Evolutionary conservation across 2,113 vertebrate genomes (phyloP), one percentile per base, ranked within the genome.

Genomic region (Synchiropus splendidus): DNA sequence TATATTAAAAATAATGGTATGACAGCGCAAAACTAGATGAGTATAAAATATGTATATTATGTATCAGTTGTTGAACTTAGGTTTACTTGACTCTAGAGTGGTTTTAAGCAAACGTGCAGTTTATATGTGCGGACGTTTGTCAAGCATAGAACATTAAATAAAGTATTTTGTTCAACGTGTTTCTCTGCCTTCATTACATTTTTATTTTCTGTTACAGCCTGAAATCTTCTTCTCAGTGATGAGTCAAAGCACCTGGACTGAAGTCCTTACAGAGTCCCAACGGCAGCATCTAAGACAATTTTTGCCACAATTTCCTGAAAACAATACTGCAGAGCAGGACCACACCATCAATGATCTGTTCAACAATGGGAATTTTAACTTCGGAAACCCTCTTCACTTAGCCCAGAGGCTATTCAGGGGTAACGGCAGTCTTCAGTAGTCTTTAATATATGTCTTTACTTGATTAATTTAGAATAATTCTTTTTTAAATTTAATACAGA

Each of bases 211-310:
- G 4, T 15, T 18, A 55, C 63, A 98, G 94, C 92, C 92, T 0
- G 94, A 97, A 15, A 88, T 98, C 47, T 97, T 97, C 80, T 98
- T 97, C 44, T 88, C 92, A 1, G 94, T 96, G 14, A 70, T 98
- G 84, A 97, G 93, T 48, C 74, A 90, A 43, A 89, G 84, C 18
- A 97, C 93, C 0, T 99, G 95, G 95, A 83, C 79, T 58, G 86
- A 92, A 32, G 89, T 97, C 0, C 70, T 97, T 48, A 86, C 91
- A 32, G 89, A 92, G 6, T 80, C 85, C 0, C 94, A 99, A 42
- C 86, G 80, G 37, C 88, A 90, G n/a, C 91, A 92, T 45, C 87
- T 99, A 1, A 85, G 86, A 40, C 90, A 92, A 64, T 89, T 97
- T 63, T 80, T 99, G 56, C 95, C 95, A 12, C 84, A 67, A 44